These are phyloP conservation scores for Branchellion lobata DNA, from an alignment of 2,888 invertebrate genomes.

Conservation along the genomic window DNA sequence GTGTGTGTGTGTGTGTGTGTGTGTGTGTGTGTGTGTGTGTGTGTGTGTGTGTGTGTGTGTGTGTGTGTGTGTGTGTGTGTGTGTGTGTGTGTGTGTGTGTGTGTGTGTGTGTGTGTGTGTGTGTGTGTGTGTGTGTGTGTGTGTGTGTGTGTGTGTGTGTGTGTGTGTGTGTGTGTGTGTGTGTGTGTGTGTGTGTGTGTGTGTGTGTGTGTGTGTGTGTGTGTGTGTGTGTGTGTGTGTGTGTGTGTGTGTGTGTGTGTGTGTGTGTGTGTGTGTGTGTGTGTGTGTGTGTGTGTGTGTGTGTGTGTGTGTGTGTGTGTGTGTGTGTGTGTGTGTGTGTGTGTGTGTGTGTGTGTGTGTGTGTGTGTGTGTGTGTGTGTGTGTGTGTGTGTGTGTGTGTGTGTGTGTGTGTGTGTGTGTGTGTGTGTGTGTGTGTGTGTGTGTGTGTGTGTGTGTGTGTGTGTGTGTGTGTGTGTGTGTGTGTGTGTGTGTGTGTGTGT, in stretches of 20 bases:
- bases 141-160: conserved; percentile 35
- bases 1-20: no score
- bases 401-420: conserved; percentile 35
- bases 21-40: no score
- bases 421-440: conserved; percentile 36
- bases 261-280: no score
- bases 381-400: conserved; percentile 35
- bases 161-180: conserved; percentile 19
- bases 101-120: conserved; percentile 34
- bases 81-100: conserved; percentile 32
- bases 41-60: no score
- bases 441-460: conserved; percentile 17
- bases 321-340: no score
- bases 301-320: no score
- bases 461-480: background rate
- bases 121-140: conserved; percentile 35
- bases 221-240: no score
- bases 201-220: background rate
- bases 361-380: conserved; percentile 31
- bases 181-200: background rate
- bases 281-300: no score
- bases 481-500: background rate
- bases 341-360: no score
- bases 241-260: no score
- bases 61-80: no score